Percentiles rank a stretch among this genome's conserved stretches.
Evolutionary conservation across 2,797 vertebrate genomes (phyloP).

Genomic region (Neoniphon sammara): DNA sequence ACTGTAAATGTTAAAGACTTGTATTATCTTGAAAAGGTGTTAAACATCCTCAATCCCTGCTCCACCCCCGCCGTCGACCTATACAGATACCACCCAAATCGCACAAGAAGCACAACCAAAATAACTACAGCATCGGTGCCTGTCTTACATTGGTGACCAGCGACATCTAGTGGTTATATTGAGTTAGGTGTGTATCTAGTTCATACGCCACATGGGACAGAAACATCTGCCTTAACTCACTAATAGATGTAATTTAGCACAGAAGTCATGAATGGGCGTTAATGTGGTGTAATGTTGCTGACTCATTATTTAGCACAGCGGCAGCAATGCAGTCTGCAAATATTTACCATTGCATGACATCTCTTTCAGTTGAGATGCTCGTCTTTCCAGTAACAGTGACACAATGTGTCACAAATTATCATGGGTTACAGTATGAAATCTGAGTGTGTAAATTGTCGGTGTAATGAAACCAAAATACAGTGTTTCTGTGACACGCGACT

Average conservation of each 20-base stretch:
- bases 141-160: conserved; percentile 9
- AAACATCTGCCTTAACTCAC: neutral
- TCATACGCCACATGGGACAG: neutral
- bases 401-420: neutral
- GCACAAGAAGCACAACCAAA: neutral
- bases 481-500: conserved; percentile 39
- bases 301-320: neutral
- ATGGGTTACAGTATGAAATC: neutral
- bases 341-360: neutral
- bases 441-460: neutral
- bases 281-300: neutral
- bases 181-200: neutral
- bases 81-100: neutral
- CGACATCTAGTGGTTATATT: conserved; percentile 60
- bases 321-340: too few species aligned
- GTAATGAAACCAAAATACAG: conserved; percentile 44
- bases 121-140: neutral
- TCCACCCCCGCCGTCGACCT: neutral
- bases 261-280: conserved; percentile 19
- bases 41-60: neutral
- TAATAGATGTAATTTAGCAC: neutral
- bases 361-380: neutral
- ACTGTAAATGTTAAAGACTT: too few species aligned
- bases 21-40: neutral
- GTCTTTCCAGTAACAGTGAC: neutral